Evolutionary conservation across 2,113 vertebrate genomes (phyloP).

Genomic region (Sphaerodactylus townsendi): DNA sequence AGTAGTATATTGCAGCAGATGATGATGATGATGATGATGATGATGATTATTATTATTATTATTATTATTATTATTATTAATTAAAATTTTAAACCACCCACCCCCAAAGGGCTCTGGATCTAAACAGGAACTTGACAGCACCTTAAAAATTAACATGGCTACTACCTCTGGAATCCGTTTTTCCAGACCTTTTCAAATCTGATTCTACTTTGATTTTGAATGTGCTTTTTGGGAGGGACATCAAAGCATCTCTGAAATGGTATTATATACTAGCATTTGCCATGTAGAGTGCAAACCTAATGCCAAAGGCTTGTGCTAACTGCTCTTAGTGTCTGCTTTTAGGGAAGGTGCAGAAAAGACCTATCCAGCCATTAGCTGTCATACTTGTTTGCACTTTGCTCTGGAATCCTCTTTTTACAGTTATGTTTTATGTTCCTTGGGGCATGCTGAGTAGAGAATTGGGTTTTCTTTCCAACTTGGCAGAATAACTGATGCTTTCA

Average conservation of each 20-base stretch:
- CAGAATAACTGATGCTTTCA: neutral
- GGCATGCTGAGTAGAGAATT: neutral
- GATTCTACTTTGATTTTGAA: neutral
- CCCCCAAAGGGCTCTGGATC: too few relatives aligned
- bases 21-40: too few relatives aligned
- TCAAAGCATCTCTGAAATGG: neutral
- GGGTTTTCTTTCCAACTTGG: constrained; percentile 17
- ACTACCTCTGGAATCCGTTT: too few relatives aligned
- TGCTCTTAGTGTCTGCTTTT: neutral
- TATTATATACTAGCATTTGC: too few relatives aligned
- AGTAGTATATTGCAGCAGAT: too few relatives aligned
- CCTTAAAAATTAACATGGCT: too few relatives aligned
- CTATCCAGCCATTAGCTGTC: neutral
- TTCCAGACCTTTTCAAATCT: neutral
- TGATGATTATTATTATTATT: too few relatives aligned
- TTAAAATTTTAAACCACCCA: too few relatives aligned
- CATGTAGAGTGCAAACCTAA: neutral
- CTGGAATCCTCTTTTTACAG: neutral
- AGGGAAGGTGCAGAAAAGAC: neutral
- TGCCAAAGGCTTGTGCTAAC: neutral
- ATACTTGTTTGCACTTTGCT: neutral
- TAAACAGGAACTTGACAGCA: too few relatives aligned
- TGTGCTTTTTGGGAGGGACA: neutral
- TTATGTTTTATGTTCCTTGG: neutral
- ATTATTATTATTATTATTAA: too few relatives aligned